Evolutionary conservation across 2,797 vertebrate genomes (phyloP).

Genomic region (Myripristis jacobus): DNA sequence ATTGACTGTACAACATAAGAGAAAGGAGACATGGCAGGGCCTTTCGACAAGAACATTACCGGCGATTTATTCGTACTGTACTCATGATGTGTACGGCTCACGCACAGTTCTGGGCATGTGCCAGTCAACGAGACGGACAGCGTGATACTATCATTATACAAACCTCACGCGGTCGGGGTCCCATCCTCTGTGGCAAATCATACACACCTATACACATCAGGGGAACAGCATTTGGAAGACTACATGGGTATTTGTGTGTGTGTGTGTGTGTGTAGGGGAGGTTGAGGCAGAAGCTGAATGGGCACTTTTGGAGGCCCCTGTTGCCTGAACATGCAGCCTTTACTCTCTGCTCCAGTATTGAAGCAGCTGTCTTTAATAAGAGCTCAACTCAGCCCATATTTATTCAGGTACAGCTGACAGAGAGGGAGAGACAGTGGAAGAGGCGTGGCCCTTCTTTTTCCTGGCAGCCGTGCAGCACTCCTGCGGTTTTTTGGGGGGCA

Average conservation of each 20-base stretch:
- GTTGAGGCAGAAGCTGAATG: slow-evolving; percentile 65
- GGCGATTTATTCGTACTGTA: slow-evolving; percentile 41
- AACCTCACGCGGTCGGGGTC: slow-evolving; percentile 59
- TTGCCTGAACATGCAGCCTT: slow-evolving; percentile 68
- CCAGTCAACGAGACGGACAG: slow-evolving; percentile 64
- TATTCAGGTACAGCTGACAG: slow-evolving; percentile 83
- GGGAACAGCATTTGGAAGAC: slow-evolving; percentile 32
- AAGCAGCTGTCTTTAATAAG: slow-evolving; percentile 87
- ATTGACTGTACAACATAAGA: slow-evolving; percentile 74
- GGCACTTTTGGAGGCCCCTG: slow-evolving; percentile 66
- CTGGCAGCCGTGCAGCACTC: slow-evolving; percentile 75
- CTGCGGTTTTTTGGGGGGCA: slow-evolving; percentile 76
- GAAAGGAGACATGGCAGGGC: slow-evolving; percentile 59
- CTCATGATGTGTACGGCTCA: slow-evolving; percentile 59
- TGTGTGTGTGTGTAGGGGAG: slow-evolving; percentile 12
- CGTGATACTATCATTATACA: slow-evolving; percentile 36
- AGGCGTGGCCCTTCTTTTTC: slow-evolving; percentile 77
- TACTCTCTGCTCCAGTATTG: slow-evolving; percentile 67
- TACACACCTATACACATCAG: slow-evolving; percentile 65
- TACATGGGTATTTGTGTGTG: slow-evolving; percentile 26
- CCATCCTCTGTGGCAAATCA: slow-evolving; percentile 63
- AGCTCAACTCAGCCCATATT: slow-evolving; percentile 79
- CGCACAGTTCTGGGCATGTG: slow-evolving; percentile 54
- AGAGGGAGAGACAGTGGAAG: slow-evolving; percentile 70
- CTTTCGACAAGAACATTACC: slow-evolving; percentile 36